Conservation (phyloP, 1,140 invertebrate genomes). For the Aricia agestis region DNA sequence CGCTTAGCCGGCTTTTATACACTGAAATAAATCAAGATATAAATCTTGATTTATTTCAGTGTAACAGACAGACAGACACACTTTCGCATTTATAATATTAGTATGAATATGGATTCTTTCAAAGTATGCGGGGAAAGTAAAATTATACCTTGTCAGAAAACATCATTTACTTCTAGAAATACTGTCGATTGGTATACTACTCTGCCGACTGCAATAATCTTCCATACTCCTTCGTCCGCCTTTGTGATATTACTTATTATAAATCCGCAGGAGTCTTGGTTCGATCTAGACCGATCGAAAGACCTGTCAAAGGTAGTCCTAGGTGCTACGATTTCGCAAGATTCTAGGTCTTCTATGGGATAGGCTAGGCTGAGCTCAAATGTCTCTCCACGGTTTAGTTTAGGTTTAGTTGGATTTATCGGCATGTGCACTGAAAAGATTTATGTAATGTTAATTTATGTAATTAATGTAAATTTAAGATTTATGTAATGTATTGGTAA, state of each 20-base stretch:
- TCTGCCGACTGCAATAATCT: slow-evolving; percentile 46
- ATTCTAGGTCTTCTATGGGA: slow-evolving; percentile 39
- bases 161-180: slow-evolving; percentile 34
- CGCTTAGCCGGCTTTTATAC: too few relatives aligned
- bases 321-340: slow-evolving; percentile 47
- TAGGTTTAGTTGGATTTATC: slow-evolving; percentile 23
- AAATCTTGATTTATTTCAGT: too few relatives aligned
- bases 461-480: too few relatives aligned
- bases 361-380: slow-evolving; percentile 44
- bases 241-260: slow-evolving; percentile 43
- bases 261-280: slow-evolving; percentile 43
- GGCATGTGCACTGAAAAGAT: slow-evolving; percentile 42
- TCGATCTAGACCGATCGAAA: slow-evolving; percentile 35
- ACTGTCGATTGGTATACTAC: slow-evolving; percentile 46
- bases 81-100: too few relatives aligned
- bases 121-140: neutral
- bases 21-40: too few relatives aligned
- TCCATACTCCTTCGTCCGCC: slow-evolving; percentile 48
- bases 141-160: neutral
- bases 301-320: slow-evolving; percentile 43
- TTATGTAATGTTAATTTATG: too few relatives aligned
- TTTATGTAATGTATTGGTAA: too few relatives aligned
- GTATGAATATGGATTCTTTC: too few relatives aligned
- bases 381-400: slow-evolving; percentile 32
- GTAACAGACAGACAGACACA: too few relatives aligned